A percentile compares a stretch with the other conserved stretches of the same genome.
phyloP scores from a whole-genome alignment of 2,113 vertebrate species.

The Ciconia stormi region DNA sequence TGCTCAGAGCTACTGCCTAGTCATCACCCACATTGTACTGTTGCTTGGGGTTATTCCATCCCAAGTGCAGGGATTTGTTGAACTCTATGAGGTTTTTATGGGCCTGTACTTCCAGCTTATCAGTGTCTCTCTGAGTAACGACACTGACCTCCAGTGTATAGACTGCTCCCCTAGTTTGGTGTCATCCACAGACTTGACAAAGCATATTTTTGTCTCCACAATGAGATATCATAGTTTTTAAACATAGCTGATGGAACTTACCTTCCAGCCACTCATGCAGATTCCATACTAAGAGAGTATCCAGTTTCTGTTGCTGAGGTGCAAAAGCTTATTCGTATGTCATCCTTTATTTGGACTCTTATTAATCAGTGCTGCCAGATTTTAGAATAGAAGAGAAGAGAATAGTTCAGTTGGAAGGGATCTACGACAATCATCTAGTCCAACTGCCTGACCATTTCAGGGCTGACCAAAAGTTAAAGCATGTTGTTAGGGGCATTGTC shows the following conservation, averaged over 20 bases:
- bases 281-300: background rate
- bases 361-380: background rate
- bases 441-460: background rate
- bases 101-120: background rate
- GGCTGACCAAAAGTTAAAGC: background rate
- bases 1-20: background rate
- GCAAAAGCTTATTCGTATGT: background rate
- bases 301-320: background rate
- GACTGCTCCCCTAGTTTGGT: background rate
- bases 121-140: background rate
- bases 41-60: background rate
- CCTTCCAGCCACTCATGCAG: background rate
- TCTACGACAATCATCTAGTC: background rate
- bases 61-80: background rate
- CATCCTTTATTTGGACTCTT: background rate
- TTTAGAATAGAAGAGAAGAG: background rate
- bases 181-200: background rate
- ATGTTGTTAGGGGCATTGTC: background rate
- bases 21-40: background rate
- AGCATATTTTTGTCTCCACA: background rate
- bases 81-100: background rate
- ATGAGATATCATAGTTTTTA: background rate
- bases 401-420: background rate
- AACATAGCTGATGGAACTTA: background rate
- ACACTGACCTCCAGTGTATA: background rate